These are phyloP conservation scores for Neoseiulus cucumeris DNA, from an alignment of 1,140 invertebrate species.

Conservation along the genomic window DNA sequence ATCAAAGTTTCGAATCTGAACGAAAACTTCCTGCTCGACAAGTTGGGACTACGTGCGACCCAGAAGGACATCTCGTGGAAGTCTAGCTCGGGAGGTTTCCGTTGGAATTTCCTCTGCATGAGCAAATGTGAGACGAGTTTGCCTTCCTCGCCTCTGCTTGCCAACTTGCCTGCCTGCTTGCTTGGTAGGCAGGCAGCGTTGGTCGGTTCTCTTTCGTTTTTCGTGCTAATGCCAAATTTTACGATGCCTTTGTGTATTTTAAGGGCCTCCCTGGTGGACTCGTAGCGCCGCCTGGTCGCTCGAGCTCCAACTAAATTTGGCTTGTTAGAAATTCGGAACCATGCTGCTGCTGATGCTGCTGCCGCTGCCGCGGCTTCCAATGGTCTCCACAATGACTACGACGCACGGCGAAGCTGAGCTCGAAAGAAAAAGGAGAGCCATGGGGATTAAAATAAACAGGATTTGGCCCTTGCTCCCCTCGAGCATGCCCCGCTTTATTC, in stretches of 20 bases:
- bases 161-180: too few relatives aligned
- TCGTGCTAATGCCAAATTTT: slow-evolving; percentile 11
- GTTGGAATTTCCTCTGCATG: too few relatives aligned
- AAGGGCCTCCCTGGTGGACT: neutral
- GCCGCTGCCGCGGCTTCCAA: neutral
- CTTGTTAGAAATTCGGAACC: too few relatives aligned
- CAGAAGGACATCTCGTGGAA: too few relatives aligned
- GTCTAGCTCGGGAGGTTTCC: too few relatives aligned
- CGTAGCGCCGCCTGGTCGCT: neutral
- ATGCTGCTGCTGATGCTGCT: neutral
- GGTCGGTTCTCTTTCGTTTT: neutral
- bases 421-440: neutral
- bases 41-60: too few relatives aligned
- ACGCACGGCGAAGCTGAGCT: neutral
- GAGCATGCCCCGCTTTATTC: too few relatives aligned
- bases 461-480: neutral
- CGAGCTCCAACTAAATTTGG: too few relatives aligned
- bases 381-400: neutral
- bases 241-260: slow-evolving; percentile 12
- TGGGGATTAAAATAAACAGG: slow-evolving; percentile 11
- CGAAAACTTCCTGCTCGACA: too few relatives aligned
- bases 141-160: neutral
- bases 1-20: too few relatives aligned
- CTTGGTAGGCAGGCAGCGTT: too few relatives aligned
- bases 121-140: neutral